A percentile compares a stretch with the other conserved stretches of the same genome.
These are phyloP conservation scores for Chloropsis hardwickii DNA, from an alignment of 2,113 vertebrate genomes.

Conservation along the genomic window DNA sequence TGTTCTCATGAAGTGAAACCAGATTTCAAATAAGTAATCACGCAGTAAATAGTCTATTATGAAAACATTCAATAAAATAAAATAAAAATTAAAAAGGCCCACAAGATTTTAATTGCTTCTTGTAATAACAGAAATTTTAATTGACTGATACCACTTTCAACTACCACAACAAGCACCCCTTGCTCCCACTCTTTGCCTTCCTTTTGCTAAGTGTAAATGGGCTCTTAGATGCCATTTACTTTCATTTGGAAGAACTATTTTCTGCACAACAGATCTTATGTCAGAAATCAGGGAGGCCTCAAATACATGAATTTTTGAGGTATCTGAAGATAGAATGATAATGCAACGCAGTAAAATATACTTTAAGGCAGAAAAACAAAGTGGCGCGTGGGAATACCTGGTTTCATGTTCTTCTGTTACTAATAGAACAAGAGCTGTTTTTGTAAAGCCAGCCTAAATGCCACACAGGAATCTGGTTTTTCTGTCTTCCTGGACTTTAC, in stretches of 20 bases:
- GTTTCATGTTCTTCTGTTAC: background rate
- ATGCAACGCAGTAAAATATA: background rate
- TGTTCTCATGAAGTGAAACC: background rate
- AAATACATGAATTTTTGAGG: background rate
- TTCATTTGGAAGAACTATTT: background rate
- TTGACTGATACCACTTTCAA: background rate
- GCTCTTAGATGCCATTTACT: background rate
- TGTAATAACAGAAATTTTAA: background rate
- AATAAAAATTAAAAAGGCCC: background rate
- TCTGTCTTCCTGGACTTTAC: background rate
- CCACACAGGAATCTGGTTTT: background rate
- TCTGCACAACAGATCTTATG: background rate
- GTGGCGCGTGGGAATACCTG: background rate
- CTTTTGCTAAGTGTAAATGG: background rate
- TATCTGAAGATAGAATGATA: background rate
- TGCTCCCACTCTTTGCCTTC: fast-evolving
- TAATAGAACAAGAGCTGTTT: background rate
- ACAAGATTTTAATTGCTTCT: background rate
- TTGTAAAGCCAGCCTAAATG: background rate
- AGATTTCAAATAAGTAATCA: background rate
- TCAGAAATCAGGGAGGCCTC: background rate
- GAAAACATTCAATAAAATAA: background rate
- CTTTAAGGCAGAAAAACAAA: background rate
- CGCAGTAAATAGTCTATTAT: background rate
- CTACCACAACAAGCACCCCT: background rate